Base-by-base conservation (phyloP, 2,888 invertebrate genomes). In the Blomia tropicalis region DNA sequence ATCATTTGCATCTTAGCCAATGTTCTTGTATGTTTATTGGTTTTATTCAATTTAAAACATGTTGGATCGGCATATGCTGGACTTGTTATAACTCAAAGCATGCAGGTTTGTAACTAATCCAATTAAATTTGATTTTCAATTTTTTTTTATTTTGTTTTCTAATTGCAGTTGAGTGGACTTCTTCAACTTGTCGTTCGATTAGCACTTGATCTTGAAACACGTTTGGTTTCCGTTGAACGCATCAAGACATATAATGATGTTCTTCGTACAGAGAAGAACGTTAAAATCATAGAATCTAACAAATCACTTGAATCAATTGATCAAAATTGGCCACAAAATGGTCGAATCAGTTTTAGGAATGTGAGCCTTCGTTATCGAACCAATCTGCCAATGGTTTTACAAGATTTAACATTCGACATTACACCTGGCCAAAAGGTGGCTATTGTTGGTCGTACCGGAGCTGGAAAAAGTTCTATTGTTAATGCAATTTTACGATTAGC, bases 391-490 rank as follows among this genome's bases (percentile, higher is more conserved):
- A 69, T 76, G n/a, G 78, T 78, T 7, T 72, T 82, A 32, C 75
- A 78, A 63, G 75, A 76, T 19, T 71, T 82, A 53, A 75, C 77
- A 3, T 79, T 81, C 70, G 75, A 74, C 41, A 74, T 81, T 32
- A 71, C 75, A 30, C 72, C 77, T 22, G 74, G 76, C 56, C 80
- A 82, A 69, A 82, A 81, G 71, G 76, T 82, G 65, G 82, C 81
- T 73, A 74, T 76, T 68, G 75, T 79, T 54, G 79, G 79, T 30
- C 69, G 78, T 67, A 78, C 79, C 5, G 79, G 79, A 11, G 77
- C 78, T 62, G 79, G 79, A 75, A 81, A 81, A 69, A 79, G 79
- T 23, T 79, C 80, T 0, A 71, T 82, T 1, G 76, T 78, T 4
- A 75, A 76, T 47, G 79, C 78, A 2, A 71, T 83, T 36, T 81